phyloP scores from a whole-genome alignment of 2,113 vertebrate genomes.

The Nothoprocta perdicaria region DNA sequence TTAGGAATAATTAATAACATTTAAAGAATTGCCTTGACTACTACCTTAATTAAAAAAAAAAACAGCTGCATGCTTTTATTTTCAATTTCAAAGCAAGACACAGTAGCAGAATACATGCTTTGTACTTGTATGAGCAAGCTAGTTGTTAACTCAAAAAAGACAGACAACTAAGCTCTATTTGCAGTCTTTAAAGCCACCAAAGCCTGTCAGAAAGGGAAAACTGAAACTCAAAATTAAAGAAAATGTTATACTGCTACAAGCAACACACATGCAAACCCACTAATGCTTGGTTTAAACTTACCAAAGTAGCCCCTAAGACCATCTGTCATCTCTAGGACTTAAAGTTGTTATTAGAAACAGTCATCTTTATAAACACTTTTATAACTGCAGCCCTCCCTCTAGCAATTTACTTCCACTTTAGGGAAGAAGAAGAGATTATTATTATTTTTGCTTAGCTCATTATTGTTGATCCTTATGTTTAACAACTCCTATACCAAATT shows the following conservation, averaged over 20 bases:
- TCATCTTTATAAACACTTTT: not conserved
- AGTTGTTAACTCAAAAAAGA: not conserved
- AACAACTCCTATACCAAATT: not conserved
- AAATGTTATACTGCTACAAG: not conserved
- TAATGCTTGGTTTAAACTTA: not conserved
- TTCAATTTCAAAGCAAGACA: not conserved
- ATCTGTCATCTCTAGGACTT: not conserved
- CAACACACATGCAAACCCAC: fast-evolving
- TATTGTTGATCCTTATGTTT: fast-evolving
- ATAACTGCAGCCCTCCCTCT: not conserved
- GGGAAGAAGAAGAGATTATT: not conserved
- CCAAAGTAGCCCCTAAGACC: not conserved
- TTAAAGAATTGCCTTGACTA: not conserved
- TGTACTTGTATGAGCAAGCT: not conserved
- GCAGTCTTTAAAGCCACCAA: not conserved
- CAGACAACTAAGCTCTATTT: not conserved
- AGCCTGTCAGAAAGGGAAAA: not conserved
- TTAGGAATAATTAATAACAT: not conserved
- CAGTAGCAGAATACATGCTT: not conserved
- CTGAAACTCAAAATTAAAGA: not conserved
- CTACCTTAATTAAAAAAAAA: not conserved
- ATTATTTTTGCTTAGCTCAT: not conserved
- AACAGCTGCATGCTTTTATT: not conserved
- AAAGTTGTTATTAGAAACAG: not conserved
- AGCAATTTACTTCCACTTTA: not conserved